A percentile compares a stretch with the other conserved stretches of the same genome.
Conservation (phyloP, 2,888 invertebrate species). For the Gastrophysa polygoni region DNA sequence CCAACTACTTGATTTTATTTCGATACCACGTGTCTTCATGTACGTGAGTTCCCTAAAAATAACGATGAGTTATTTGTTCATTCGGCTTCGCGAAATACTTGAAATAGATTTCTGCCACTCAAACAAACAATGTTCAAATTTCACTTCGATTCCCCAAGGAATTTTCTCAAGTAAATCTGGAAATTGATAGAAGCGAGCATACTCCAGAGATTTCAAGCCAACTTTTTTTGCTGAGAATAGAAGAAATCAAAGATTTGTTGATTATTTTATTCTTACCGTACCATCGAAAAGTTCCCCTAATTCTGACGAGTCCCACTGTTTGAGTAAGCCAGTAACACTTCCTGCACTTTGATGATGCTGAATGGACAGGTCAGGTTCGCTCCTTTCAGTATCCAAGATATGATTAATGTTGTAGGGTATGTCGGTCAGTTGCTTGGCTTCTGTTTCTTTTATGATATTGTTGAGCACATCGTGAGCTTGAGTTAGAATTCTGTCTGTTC, state of each 20-base stretch:
- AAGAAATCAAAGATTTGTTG: too few relatives aligned
- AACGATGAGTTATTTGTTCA: not conserved
- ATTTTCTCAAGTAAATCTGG: not conserved
- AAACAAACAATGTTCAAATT: not conserved
- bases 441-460: too few relatives aligned
- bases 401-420: too few relatives aligned
- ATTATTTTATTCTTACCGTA: not conserved
- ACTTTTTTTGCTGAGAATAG: not conserved
- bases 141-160: not conserved
- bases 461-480: too few relatives aligned
- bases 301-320: not conserved
- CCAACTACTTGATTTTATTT: not conserved
- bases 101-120: conserved; percentile 4
- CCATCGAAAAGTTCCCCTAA: not conserved
- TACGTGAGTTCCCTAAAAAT: not conserved
- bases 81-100: not conserved
- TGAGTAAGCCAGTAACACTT: too few relatives aligned
- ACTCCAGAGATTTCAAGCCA: not conserved
- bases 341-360: too few relatives aligned
- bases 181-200: not conserved
- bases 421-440: too few relatives aligned
- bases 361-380: too few relatives aligned
- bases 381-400: too few relatives aligned
- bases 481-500: too few relatives aligned
- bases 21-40: not conserved